Evolutionary conservation across 2,888 invertebrate genomes (phyloP).

Genomic region (Sialis fuliginosa): DNA sequence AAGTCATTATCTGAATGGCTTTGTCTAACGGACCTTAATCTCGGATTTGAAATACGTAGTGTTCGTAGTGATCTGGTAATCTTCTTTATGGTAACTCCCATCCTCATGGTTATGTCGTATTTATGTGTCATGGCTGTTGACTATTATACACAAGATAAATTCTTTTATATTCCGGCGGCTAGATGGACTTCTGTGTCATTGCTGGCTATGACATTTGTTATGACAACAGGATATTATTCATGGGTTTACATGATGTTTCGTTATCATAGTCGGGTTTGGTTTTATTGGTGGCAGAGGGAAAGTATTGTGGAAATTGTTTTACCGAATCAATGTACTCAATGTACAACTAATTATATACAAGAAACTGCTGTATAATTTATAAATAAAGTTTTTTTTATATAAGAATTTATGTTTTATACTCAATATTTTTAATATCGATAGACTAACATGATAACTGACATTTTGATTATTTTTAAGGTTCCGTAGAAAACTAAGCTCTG

Average conservation of each 20-base stretch:
- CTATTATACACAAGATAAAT: constrained; percentile 28
- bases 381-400: no score
- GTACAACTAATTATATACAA: no score
- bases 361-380: no score
- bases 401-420: no score
- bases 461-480: no score
- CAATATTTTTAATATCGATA: no score
- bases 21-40: constrained; percentile 18
- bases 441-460: no score
- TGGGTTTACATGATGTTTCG: constrained; percentile 31
- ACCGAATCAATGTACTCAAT: no score
- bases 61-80: constrained; percentile 33
- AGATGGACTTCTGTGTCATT: constrained; percentile 29
- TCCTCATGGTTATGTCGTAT: constrained; percentile 32
- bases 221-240: constrained; percentile 30
- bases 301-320: constrained; percentile 27
- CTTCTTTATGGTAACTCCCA: constrained; percentile 35
- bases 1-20: constrained; percentile 42
- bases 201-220: constrained; percentile 27
- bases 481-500: no score
- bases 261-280: constrained; percentile 31
- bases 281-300: constrained; percentile 34
- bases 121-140: constrained; percentile 30
- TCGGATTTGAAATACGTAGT: constrained; percentile 18
- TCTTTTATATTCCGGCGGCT: constrained; percentile 27